Evolutionary conservation across 1,140 invertebrate genomes (phyloP).

Genomic region (Aphidius gifuensis): DNA sequence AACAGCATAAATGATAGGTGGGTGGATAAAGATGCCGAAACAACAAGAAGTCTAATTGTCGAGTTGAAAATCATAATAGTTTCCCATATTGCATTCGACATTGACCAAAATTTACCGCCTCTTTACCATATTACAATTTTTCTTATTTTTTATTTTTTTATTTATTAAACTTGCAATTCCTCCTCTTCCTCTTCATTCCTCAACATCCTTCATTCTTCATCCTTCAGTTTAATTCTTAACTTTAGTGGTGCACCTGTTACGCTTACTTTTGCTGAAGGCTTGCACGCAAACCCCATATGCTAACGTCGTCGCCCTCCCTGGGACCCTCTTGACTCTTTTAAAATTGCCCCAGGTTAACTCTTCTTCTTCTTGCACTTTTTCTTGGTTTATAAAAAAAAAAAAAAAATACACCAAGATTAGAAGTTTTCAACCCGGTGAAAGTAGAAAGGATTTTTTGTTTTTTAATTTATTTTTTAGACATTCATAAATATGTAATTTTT

Average conservation of each 20-base stretch:
- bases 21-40: neutral
- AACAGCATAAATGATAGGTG: constrained; percentile 10
- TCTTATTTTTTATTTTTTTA: constrained; percentile 7
- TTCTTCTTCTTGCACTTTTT: neutral
- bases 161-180: neutral
- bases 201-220: constrained; percentile 18
- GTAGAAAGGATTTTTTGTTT: too few relatives aligned
- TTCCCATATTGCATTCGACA: constrained; percentile 4
- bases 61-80: constrained; percentile 5
- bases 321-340: neutral
- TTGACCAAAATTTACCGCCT: constrained; percentile 16
- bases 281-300: constrained; percentile 24
- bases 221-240: constrained; percentile 3
- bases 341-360: neutral
- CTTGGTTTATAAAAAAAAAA: neutral
- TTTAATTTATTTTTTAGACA: too few relatives aligned
- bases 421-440: too few relatives aligned
- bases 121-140: constrained; percentile 13
- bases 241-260: constrained; percentile 15
- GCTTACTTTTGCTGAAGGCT: constrained; percentile 4
- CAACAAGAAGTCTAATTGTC: constrained; percentile 12
- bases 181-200: neutral
- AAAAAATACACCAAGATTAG: too few relatives aligned
- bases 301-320: constrained; percentile 12
- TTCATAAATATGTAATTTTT: too few relatives aligned